Base-by-base conservation (phyloP, 2,888 invertebrate genomes). In the Notodonta dromedarius region DNA sequence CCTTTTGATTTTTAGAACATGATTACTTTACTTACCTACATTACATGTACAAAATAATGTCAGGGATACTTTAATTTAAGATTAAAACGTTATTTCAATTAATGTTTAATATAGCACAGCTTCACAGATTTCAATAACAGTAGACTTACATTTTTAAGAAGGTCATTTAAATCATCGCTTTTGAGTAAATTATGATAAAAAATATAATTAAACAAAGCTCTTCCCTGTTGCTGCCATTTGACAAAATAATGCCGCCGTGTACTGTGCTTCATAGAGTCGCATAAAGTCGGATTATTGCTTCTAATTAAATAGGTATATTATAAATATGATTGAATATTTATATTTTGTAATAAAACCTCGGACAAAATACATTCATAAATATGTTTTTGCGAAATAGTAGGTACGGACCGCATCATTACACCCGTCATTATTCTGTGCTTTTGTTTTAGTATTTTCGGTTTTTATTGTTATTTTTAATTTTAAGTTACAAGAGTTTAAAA, bases 401-500 rank as follows among this genome's bases (percentile, higher is more conserved):
- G n/a, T 11, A 5, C 13, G 8, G 42, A 44, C 4, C 46, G 13
- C 46, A 46, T 46, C 5, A 46, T 5, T 42, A 8, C 7, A 9
- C 5, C n/a, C n/a, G 6, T n/a, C 46, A 46, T n/a, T n/a, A n/a
- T 46, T 5, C 13, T 46, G 13, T 13, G 65, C 50, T 74, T 78
- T 76, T 78, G 35, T 35, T 86, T 79, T 83, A 84, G 24, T 2
- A 24, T 24, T 83, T 83, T 78, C 69, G 71, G 72, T 78, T 80
- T 79, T 78, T 77, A 79, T 89, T 89, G 89, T 92, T 91, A 88
- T 86, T 83, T 82, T 86, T 90, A 90, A 83, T 91, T 89, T 66
- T 90, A 87, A 84, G 86, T 84, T 83, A 80, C 74, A 85, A 91
- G 88, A 90, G 86, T 89, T 89, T 91, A 87, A 87, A 83, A 84